Evolutionary conservation across 2,888 invertebrate genomes (phyloP), one percentile per base, ranked within the genome.

Genomic region (Drosophila buzzatii): DNA sequence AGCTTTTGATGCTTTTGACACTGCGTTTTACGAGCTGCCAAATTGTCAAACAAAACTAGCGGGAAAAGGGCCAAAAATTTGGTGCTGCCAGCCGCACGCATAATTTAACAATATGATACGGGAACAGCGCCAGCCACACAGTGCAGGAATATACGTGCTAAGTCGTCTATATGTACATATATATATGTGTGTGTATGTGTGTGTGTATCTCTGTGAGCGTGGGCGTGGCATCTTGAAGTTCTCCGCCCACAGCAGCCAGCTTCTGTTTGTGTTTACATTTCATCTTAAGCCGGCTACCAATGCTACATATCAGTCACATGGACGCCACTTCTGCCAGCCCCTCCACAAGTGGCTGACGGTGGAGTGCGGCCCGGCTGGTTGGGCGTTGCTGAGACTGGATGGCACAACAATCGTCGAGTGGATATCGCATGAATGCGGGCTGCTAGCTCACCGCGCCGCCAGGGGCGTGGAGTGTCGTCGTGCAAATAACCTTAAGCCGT

Each of bases 231-330:
- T 20, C 27, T 44, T 10, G 20, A 57, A 51, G 35, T 12, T 41
- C 39, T 35, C 55, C 12, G 18, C 41, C 35, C 59, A 55, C 41
- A 31, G 18, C 14, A 37, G 39, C 6, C 18, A 51, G 49, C 39
- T 20, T 57, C 49, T 67, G 57, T 67, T 77, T 81, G 65, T 89
- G 85, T 87, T 89, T 87, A 85, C 90, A 89, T 87, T 82, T 84
- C 77, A 82, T 84, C 73, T 85, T 87, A 89, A 76, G 87, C 70
- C 72, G 78, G 70, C 66, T 77, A 73, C 69, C 81, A 61, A 63
- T 76, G 79, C 79, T 71, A 73, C 85, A 84, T 89, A 86, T 86
- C 89, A 89, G 84, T 83, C 89, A 86, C 84, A 89, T 69, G 84
- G 89, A 75, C 75, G 81, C 72, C 83, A 72, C 80, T 82, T 83